Percentiles rank a stretch among this genome's conserved stretches.
phyloP scores from a whole-genome alignment of 2,113 vertebrate species.

The Toxostoma redivivum region DNA sequence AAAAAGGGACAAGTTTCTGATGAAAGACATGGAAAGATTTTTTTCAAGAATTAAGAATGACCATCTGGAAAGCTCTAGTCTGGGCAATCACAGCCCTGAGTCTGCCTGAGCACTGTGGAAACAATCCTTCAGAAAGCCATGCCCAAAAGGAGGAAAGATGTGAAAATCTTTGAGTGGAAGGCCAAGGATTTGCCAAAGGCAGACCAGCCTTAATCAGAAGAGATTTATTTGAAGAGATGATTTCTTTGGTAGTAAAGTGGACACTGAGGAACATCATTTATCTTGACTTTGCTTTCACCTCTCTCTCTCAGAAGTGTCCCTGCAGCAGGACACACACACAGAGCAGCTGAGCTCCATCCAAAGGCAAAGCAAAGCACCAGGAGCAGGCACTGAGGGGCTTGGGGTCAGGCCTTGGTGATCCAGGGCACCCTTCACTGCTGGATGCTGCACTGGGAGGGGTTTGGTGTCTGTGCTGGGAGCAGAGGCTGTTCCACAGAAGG shows the following conservation, averaged over 20 bases:
- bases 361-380: not conserved
- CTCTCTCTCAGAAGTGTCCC: fast-evolving
- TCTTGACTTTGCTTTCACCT: not conserved
- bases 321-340: not conserved
- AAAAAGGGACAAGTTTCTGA: not conserved
- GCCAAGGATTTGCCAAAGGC: fast-evolving
- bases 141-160: fast-evolving
- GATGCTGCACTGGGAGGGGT: not conserved
- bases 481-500: not conserved
- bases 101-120: not conserved
- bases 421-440: not conserved
- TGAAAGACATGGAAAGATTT: fast-evolving
- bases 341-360: not conserved
- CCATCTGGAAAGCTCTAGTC: fast-evolving
- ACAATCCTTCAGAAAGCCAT: not conserved
- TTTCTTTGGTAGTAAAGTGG: fast-evolving
- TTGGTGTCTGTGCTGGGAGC: not conserved
- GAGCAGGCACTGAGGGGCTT: fast-evolving
- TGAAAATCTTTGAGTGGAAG: not conserved
- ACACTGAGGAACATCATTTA: fast-evolving
- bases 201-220: fast-evolving
- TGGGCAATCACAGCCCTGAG: fast-evolving
- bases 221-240: not conserved
- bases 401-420: fast-evolving
- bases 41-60: not conserved